Conservation (phyloP, 2,888 invertebrate species). For the Cenopis cana region DNA sequence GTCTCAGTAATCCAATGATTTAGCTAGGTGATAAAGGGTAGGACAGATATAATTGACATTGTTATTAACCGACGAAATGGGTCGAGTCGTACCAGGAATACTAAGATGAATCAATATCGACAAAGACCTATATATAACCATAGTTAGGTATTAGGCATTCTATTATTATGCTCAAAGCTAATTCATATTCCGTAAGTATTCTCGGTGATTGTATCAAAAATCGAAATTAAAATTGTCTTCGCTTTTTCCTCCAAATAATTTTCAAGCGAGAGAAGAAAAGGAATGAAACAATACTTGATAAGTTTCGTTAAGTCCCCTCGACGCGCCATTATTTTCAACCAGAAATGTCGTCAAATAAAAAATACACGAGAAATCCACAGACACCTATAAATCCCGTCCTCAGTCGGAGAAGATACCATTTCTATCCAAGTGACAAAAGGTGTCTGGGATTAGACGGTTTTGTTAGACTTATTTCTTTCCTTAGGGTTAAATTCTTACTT, state of each 20-base stretch:
- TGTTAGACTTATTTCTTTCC: background rate
- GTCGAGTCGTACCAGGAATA: constrained; percentile 1
- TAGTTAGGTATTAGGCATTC: background rate
- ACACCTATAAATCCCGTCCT: constrained; percentile 6
- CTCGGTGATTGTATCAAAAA: background rate
- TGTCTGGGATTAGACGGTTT: background rate
- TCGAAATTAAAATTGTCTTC: background rate
- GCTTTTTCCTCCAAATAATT: background rate
- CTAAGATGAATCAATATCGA: background rate
- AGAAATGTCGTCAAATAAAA: background rate
- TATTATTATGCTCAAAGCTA: background rate
- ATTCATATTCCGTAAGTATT: background rate
- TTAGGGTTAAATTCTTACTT: no score
- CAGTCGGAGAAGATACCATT: constrained; percentile 7
- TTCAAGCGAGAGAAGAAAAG: background rate
- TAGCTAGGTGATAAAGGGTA: background rate
- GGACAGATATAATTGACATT: background rate
- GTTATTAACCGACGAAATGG: background rate
- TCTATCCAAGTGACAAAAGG: constrained; percentile 7
- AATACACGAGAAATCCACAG: background rate
- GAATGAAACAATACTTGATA: background rate
- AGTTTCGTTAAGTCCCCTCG: background rate
- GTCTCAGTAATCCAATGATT: background rate
- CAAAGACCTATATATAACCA: background rate
- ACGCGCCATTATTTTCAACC: background rate